Percentiles rank a stretch among this genome's conserved stretches.
Conservation (phyloP, 2,888 invertebrate species). For the Hirudinaria manillensis region DNA sequence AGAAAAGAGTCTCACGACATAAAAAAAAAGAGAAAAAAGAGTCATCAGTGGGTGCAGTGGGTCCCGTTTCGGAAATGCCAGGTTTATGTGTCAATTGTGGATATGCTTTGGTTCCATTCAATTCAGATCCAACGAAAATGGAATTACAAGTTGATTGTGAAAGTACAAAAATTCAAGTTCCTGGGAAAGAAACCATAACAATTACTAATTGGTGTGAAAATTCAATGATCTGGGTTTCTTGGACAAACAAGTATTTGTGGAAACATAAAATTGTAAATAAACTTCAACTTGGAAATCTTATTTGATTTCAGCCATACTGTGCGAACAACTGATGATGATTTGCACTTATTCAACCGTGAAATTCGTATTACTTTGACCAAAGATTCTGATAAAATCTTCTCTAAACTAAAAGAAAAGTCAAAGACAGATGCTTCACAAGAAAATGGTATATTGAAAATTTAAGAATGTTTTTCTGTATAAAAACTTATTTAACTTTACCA, state of each 20-base stretch:
- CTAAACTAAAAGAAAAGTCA: background rate
- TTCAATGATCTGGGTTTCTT: slow-evolving; percentile 51
- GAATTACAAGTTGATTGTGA: slow-evolving; percentile 51
- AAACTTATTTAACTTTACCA: too few relatives aligned
- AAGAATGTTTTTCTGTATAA: too few relatives aligned
- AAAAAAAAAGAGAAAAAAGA: too few relatives aligned
- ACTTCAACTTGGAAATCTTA: too few relatives aligned
- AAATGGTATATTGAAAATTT: too few relatives aligned
- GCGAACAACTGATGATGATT: background rate
- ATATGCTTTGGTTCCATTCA: background rate
- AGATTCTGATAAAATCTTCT: background rate
- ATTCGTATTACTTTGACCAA: background rate
- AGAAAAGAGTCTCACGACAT: too few relatives aligned
- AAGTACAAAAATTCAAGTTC: slow-evolving; percentile 52
- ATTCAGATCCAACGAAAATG: slow-evolving; percentile 36
- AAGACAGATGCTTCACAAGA: too few relatives aligned
- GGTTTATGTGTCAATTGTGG: background rate
- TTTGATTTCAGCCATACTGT: slow-evolving; percentile 7
- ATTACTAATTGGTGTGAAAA: slow-evolving; percentile 52
- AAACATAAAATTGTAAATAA: background rate
- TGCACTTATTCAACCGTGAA: background rate
- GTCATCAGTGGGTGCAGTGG: too few relatives aligned
- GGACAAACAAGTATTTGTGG: slow-evolving; percentile 49
- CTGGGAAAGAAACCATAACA: slow-evolving; percentile 48
- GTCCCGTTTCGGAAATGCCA: background rate